Conservation (phyloP, 2,888 invertebrate genomes). For the Papilio elwesi region DNA sequence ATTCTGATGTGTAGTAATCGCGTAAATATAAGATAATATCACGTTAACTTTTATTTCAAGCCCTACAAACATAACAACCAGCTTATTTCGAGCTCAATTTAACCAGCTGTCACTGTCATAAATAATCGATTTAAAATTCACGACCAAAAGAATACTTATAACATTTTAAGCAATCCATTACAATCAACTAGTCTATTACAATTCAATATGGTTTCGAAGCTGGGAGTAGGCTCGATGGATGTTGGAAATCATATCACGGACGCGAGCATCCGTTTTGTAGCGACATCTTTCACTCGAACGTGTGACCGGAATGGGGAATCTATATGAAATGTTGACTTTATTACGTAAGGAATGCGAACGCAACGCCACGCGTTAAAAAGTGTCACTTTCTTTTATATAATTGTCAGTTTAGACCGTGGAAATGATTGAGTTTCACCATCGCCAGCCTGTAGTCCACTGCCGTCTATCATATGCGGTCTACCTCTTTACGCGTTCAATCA, state of each 20-base stretch:
- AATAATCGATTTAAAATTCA: constrained; percentile 24
- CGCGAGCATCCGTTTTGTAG: constrained; percentile 72
- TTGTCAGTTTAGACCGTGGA: constrained; percentile 42
- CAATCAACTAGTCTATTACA: constrained; percentile 26
- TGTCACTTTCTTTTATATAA: constrained; percentile 75
- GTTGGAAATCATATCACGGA: constrained; percentile 54
- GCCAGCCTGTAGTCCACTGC: too few relatives aligned
- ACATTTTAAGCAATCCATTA: constrained; percentile 35
- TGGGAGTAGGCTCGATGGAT: constrained; percentile 37
- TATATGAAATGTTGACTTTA: constrained; percentile 67
- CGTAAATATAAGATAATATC: too few relatives aligned
- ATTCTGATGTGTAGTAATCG: too few relatives aligned
- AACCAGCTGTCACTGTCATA: constrained; percentile 17
- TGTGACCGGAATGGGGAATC: constrained; percentile 69
- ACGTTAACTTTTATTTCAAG: too few relatives aligned
- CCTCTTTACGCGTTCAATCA: too few relatives aligned
- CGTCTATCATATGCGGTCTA: too few relatives aligned
- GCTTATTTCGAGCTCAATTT: background rate
- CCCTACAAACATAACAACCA: too few relatives aligned
- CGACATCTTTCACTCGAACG: constrained; percentile 76
- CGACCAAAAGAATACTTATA: constrained; percentile 13
- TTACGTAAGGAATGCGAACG: constrained; percentile 77
- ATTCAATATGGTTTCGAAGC: constrained; percentile 34
- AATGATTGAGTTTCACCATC: background rate
- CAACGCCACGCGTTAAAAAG: constrained; percentile 52